Evolutionary conservation across 2,888 invertebrate species (phyloP).

Genomic region (Tanytarsus gracilentus): DNA sequence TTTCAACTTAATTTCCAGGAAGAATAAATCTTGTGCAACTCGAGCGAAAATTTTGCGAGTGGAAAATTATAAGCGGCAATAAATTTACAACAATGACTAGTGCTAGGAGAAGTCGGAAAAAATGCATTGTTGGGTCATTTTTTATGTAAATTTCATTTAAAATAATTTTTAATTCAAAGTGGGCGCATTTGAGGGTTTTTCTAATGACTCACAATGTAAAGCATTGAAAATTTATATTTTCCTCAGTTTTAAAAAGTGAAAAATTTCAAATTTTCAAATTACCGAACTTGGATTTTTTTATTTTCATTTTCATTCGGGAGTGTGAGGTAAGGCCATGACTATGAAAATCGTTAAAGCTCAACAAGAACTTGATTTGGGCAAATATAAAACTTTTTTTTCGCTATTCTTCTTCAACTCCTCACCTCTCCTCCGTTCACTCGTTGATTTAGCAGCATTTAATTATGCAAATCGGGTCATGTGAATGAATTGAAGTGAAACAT

Average conservation of each 20-base stretch:
- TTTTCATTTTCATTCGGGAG: not conserved
- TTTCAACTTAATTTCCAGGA: slow-evolving; percentile 28
- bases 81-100: slow-evolving; percentile 28
- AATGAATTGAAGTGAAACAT: slow-evolving; percentile 30
- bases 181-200: too few relatives aligned
- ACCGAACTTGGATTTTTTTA: not conserved
- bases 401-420: not conserved
- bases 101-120: slow-evolving; percentile 5
- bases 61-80: slow-evolving; percentile 28
- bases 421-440: too few relatives aligned
- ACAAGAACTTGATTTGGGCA: slow-evolving; percentile 29
- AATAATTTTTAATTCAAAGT: too few relatives aligned
- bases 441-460: slow-evolving; percentile 28
- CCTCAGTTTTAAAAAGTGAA: too few relatives aligned
- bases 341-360: slow-evolving; percentile 25
- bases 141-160: slow-evolving; percentile 14
- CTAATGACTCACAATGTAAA: too few relatives aligned
- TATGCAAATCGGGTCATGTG: slow-evolving; percentile 29
- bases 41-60: slow-evolving; percentile 23
- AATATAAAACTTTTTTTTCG: slow-evolving; percentile 3
- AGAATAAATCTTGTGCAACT: slow-evolving; percentile 20
- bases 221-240: too few relatives aligned
- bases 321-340: not conserved
- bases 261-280: too few relatives aligned
- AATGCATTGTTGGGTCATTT: slow-evolving; percentile 4